Conservation (phyloP, 2,797 vertebrate genomes). For the Megalops cyprinoides region DNA sequence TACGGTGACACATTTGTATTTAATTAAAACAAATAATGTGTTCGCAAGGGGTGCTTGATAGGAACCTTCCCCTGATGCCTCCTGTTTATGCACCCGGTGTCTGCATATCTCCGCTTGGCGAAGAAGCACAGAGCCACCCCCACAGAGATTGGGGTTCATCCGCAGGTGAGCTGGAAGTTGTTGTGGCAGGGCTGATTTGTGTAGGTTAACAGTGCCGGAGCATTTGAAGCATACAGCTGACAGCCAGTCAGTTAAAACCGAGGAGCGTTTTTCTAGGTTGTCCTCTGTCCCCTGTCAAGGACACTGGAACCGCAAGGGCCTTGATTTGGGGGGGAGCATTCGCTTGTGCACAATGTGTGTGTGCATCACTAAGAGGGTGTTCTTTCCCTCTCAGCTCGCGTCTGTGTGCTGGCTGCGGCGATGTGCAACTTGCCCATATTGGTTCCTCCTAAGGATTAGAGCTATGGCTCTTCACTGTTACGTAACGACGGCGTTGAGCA, state of each 20-base stretch:
- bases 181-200: not conserved
- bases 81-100: constrained; percentile 7
- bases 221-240: not conserved
- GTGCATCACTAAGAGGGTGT: not conserved
- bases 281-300: constrained; percentile 37
- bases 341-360: not conserved
- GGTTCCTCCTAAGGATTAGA: constrained; percentile 28
- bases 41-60: not conserved
- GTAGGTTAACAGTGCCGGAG: constrained; percentile 5
- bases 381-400: not conserved
- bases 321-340: constrained; percentile 22
- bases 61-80: not conserved
- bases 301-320: constrained; percentile 15
- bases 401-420: constrained; percentile 22
- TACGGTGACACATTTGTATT: not conserved
- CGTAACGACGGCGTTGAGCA: not conserved
- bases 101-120: not conserved
- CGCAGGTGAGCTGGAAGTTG: not conserved
- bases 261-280: constrained; percentile 10
- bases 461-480: constrained; percentile 8
- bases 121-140: not conserved
- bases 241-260: not conserved
- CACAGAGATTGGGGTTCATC: constrained; percentile 16
- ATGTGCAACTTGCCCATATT: constrained; percentile 35
- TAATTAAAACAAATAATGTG: not conserved